These are phyloP conservation scores for Ormyrus thymus DNA, from an alignment of 2,888 invertebrate species.

Conservation along the genomic window DNA sequence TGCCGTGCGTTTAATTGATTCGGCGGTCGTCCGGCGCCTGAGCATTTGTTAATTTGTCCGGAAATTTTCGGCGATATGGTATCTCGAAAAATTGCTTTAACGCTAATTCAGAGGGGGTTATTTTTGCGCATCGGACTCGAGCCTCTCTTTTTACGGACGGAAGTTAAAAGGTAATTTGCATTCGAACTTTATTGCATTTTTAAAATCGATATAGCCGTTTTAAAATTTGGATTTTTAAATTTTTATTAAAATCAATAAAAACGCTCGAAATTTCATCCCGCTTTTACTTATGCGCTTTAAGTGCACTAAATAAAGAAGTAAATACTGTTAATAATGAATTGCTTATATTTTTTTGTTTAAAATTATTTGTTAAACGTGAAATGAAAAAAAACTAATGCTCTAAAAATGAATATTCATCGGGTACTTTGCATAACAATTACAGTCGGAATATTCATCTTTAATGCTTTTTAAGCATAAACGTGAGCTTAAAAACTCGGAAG, in stretches of 20 bases:
- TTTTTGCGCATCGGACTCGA: neutral
- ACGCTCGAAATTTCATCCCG: neutral
- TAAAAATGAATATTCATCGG: too few species aligned
- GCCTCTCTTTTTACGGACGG: neutral
- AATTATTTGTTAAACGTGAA: neutral
- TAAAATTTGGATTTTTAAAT: neutral
- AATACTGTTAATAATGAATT: too few species aligned
- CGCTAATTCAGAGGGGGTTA: neutral
- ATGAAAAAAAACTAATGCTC: too few species aligned
- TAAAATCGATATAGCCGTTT: too few species aligned
- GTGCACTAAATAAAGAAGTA: too few species aligned
- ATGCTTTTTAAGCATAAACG: too few species aligned
- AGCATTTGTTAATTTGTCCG: neutral
- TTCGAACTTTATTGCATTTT: neutral
- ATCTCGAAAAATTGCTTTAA: neutral
- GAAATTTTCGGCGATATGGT: neutral
- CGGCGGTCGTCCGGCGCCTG: neutral
- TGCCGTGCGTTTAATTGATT: constrained; percentile 7
- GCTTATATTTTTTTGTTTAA: neutral
- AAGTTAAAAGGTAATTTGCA: neutral
- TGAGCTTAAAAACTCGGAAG: too few species aligned
- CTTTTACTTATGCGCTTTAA: too few species aligned
- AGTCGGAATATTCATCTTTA: too few species aligned
- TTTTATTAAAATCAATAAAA: neutral
- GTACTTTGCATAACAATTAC: too few species aligned